Evolutionary conservation across 2,797 vertebrate genomes (phyloP), one percentile per base, ranked within the genome.

Genomic region (Octomys mimax): DNA sequence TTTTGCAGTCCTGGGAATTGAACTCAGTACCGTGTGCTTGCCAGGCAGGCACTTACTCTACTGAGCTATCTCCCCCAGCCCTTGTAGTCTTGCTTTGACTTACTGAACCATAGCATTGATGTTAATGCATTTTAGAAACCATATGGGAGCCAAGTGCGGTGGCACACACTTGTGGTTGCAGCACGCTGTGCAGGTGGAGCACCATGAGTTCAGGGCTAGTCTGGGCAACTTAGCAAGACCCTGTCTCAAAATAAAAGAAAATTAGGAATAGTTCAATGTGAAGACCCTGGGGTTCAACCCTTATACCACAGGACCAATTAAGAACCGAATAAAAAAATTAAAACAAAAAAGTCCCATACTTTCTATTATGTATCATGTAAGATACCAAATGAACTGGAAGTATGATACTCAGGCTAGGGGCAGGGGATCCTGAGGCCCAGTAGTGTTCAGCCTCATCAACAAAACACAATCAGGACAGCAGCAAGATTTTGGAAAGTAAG

Each of bases 41-140:
- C 54, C 54, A 57, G 54, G 16, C 54, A 18, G 54, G 54, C 54
- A 57, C 54, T 57, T 57, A 57, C 16, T 57, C 54, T 57, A 16
- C 54, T 57, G 54, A 57, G 54, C 14, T 57, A 18, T 57, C 16
- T 57, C 54, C 54, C 54, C 54, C 14, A 14, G 54, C 54, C 54
- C 14, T 57, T 16, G 4, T 26, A 31, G 70, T 93, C 57, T 95
- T 91, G 31, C n/a, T 95, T 92, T 79, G 78, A 52, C 24, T 85
- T 62, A 36, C 54, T 89, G 68, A 85, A 66, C 64, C 62, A 79
- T 46, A 54, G 49, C 39, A 73, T 84, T 6, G 19, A 46, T 42
- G 22, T n/a, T 33, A 46, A 62, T 18, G 19, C 39, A 33, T 61
- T 61, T 81, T 78, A 28, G 33, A 33, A 78, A 52, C 46, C 49